phyloP scores from a whole-genome alignment of 2,797 vertebrate genomes.

The Sebastes vulpes region DNA sequence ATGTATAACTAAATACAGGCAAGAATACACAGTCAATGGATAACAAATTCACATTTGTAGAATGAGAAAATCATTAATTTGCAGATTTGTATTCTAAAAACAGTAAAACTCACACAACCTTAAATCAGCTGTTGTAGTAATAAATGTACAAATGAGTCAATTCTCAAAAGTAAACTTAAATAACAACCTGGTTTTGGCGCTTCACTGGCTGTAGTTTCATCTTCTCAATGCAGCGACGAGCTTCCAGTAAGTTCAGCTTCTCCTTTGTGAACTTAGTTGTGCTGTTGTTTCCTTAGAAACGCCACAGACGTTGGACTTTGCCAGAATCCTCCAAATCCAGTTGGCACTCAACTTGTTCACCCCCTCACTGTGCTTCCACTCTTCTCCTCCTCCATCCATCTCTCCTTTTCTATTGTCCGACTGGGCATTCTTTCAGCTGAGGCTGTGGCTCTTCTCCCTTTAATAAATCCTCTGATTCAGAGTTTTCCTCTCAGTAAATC shows the following conservation, averaged over 20 bases:
- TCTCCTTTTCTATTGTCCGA: slow-evolving; percentile 30
- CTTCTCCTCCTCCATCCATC: slow-evolving; percentile 7
- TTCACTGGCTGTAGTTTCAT: slow-evolving; percentile 3
- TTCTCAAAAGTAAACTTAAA: background rate
- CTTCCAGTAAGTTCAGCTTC: slow-evolving; percentile 35
- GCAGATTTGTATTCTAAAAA: background rate
- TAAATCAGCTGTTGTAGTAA: background rate
- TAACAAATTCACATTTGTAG: background rate
- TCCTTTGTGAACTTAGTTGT: slow-evolving; percentile 30
- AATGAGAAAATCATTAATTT: background rate
- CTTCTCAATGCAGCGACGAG: slow-evolving; percentile 3
- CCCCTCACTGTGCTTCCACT: slow-evolving; percentile 31
- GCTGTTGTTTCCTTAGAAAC: slow-evolving; percentile 71
- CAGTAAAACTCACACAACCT: background rate
- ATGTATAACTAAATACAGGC: background rate
- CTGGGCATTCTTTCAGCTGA: slow-evolving; percentile 39
- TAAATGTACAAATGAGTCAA: background rate
- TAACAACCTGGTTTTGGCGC: slow-evolving; percentile 47
- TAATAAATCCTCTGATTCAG: slow-evolving; percentile 50
- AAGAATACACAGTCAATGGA: background rate
- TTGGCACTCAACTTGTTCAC: slow-evolving; percentile 26
- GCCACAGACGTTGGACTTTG: slow-evolving; percentile 51
- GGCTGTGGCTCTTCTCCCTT: slow-evolving; percentile 38
- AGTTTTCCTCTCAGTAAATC: slow-evolving; percentile 49
- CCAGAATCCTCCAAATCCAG: slow-evolving; percentile 61